Evolutionary conservation across 2,797 vertebrate species (phyloP), one percentile per base, ranked within the genome.

Genomic region (Gastrophryne carolinensis): DNA sequence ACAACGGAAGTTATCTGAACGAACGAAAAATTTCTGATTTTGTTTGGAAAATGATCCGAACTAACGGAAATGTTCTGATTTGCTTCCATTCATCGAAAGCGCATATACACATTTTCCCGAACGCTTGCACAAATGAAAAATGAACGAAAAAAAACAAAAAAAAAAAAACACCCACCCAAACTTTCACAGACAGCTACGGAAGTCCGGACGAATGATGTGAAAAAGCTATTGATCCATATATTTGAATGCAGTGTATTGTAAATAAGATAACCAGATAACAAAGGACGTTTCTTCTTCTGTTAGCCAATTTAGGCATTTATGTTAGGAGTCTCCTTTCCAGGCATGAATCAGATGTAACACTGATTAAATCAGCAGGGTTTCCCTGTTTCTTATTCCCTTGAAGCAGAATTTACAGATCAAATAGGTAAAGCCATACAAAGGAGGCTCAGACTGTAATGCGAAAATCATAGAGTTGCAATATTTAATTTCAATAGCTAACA

Each of bases 301-400:
- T 5, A 1, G 23, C 21, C 34, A 54, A 41, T 41, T 66, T 32
- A 52, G 11, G 50, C 44, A 17, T 32, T 61, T 34, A 72, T 52
- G 21, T 72, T 60, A 13, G n/a, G 17, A 23, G 15, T 37, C 13
- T 19, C 47, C 39, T 70, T 17, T 37, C 27, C 54, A 58, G 54
- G 53, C 37, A 44, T 58, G 37, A 47, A 41, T n/a, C 10, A 70
- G 58, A 70, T 32, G 3, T 69, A 56, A 56, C 44, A 9, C 37
- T 72, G 56, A 50, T 72, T 72, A 72, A 63, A 63, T 23, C 47
- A 72, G 47, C 47, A 63, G 47, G 70, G 30, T 23, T 13, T 61
- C 21, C n/a, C 32, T 23, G 37, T 21, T 21, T 27, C 41, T 8
- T 30, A 21, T 58, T 58, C 35, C 13, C 34, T 70, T 57, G 67